These are phyloP conservation scores for Gobio occitaniae DNA, from an alignment of 2,797 vertebrate species.

Conservation along the genomic window DNA sequence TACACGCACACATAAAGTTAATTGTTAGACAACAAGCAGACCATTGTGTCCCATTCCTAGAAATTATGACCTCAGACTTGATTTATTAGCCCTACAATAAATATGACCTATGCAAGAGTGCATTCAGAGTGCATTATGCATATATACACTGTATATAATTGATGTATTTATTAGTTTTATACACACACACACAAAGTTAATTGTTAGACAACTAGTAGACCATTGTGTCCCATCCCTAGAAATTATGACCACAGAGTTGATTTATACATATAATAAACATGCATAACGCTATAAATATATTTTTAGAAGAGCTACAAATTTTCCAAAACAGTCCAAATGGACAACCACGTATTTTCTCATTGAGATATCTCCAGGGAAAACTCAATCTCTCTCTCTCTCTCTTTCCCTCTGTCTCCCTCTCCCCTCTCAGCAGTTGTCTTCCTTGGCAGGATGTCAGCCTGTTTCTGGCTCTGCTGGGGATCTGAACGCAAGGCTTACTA, in stretches of 20 bases:
- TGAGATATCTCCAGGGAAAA: conserved; percentile 44
- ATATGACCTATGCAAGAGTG: too few relatives aligned
- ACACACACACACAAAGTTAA: background rate
- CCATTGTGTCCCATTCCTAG: background rate
- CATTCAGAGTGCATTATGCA: too few relatives aligned
- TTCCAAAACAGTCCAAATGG: conserved; percentile 43
- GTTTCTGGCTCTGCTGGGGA: conserved; percentile 50
- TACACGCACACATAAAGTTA: background rate
- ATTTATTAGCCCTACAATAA: background rate
- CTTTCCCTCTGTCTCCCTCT: conserved; percentile 1
- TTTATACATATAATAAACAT: conserved; percentile 5
- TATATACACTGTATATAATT: too few relatives aligned
- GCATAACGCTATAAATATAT: conserved; percentile 51
- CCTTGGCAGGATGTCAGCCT: conserved; percentile 57
- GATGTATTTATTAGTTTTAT: background rate
- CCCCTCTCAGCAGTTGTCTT: conserved; percentile 51
- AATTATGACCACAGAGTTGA: background rate
- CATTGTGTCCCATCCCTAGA: background rate
- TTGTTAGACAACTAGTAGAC: background rate
- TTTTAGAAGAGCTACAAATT: conserved; percentile 58
- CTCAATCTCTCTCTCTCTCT: conserved; percentile 39
- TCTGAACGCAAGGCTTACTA: conserved; percentile 51
- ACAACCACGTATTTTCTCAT: conserved; percentile 56
- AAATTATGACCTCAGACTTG: background rate
- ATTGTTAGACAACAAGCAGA: background rate